phyloP scores from a whole-genome alignment of 2,888 invertebrate species.

The Conops quadrifasciatus region DNA sequence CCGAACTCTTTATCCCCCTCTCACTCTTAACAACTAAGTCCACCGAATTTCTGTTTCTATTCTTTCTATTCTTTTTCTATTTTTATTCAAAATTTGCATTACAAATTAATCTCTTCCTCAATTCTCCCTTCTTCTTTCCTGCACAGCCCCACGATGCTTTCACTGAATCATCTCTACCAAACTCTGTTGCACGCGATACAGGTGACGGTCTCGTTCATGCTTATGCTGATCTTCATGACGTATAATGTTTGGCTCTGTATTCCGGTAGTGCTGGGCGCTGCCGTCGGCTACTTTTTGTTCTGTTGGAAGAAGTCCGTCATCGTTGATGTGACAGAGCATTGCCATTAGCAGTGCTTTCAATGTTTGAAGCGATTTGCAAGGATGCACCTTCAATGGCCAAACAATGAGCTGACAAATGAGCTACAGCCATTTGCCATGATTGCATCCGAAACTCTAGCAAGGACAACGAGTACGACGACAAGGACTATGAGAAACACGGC shows the following conservation, averaged over 20 bases:
- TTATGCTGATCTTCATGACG: constrained; percentile 98
- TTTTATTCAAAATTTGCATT: no score
- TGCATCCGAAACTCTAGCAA: background rate
- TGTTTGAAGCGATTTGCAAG: constrained; percentile 38
- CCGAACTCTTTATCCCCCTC: no score
- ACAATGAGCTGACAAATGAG: constrained; percentile 22
- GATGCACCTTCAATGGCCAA: constrained; percentile 40
- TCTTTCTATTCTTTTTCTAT: constrained; percentile 1
- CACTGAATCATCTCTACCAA: constrained; percentile 83
- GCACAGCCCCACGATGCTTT: constrained; percentile 83
- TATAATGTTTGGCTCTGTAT: constrained; percentile 94
- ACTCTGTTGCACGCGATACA: constrained; percentile 89
- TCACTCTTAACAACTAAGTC: no score
- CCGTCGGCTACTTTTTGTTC: constrained; percentile 91
- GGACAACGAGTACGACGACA: background rate
- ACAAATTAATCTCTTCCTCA: no score
- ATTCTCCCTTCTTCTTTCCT: background rate
- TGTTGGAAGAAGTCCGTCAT: constrained; percentile 95
- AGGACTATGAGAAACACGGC: constrained; percentile 10
- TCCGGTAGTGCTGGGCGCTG: constrained; percentile 88
- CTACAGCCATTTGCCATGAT: constrained; percentile 8
- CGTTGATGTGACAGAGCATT: constrained; percentile 94
- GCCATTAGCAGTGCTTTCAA: constrained; percentile 73
- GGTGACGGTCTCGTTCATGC: constrained; percentile 88
- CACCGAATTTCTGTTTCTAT: background rate